A percentile compares a stretch with the other conserved stretches of the same genome.
Evolutionary conservation across 2,888 invertebrate species (phyloP).

Genomic region (Luffia ferchaultella): DNA sequence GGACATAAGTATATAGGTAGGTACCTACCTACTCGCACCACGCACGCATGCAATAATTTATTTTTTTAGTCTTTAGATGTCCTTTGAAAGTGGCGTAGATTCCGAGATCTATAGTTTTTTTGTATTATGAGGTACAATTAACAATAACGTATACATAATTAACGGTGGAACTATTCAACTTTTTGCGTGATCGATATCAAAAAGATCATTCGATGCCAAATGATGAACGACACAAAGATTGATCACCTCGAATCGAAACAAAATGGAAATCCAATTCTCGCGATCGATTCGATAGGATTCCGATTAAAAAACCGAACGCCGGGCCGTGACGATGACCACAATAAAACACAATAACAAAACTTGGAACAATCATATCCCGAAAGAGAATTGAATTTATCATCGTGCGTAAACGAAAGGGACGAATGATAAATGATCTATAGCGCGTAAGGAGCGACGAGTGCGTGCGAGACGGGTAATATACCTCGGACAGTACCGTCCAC

Average conservation of each 20-base stretch:
- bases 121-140: too few species aligned
- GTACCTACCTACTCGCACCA: too few species aligned
- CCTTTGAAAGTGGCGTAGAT: too few species aligned
- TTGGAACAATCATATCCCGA: conserved; percentile 61
- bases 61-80: too few species aligned
- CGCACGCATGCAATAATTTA: too few species aligned
- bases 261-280: conserved; percentile 62
- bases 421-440: conserved; percentile 58
- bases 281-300: conserved; percentile 59
- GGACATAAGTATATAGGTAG: too few species aligned
- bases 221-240: conserved; percentile 34
- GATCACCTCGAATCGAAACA: conserved; percentile 47
- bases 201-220: conserved; percentile 9
- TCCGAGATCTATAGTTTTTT: too few species aligned
- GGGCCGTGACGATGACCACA: conserved; percentile 59
- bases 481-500: conserved; percentile 47
- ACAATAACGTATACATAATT: too few species aligned
- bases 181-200: neutral
- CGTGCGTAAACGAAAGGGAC: conserved; percentile 56
- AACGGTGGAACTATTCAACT: too few species aligned
- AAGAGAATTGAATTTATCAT: conserved; percentile 66
- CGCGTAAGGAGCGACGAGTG: conserved; percentile 31
- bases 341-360: conserved; percentile 62
- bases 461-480: conserved; percentile 36
- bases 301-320: conserved; percentile 56